Conservation (phyloP, 2,797 vertebrate species). For the Gymnoscopelus braueri region DNA sequence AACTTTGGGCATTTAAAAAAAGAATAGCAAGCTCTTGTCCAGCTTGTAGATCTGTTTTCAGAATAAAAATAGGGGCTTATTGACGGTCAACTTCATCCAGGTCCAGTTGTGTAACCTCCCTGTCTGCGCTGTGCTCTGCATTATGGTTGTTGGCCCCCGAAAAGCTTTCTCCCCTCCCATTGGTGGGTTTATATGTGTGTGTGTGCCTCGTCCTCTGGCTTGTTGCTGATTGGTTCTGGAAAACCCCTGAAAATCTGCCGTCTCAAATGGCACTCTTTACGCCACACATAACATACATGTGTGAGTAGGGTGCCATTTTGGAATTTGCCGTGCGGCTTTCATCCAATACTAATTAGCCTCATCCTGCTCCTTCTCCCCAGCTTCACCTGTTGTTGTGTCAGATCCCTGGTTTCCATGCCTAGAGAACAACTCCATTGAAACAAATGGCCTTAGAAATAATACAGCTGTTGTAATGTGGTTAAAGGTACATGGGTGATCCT, state of each 20-base stretch:
- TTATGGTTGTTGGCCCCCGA: constrained; percentile 37
- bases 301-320: constrained; percentile 34
- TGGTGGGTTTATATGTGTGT: constrained; percentile 19
- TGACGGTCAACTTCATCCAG: constrained; percentile 61
- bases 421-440: too few relatives aligned
- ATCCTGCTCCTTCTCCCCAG: not conserved
- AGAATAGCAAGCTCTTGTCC: too few relatives aligned
- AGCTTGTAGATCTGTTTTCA: too few relatives aligned
- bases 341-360: constrained; percentile 57
- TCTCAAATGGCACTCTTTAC: constrained; percentile 37
- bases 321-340: constrained; percentile 35
- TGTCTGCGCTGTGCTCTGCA: constrained; percentile 59
- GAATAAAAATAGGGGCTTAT: too few relatives aligned
- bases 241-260: constrained; percentile 17
- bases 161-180: constrained; percentile 43
- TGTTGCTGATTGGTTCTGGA: constrained; percentile 58
- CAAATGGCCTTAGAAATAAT: too few relatives aligned
- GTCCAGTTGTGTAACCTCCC: constrained; percentile 44
- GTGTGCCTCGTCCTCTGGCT: constrained; percentile 47
- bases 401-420: too few relatives aligned
- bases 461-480: too few relatives aligned
- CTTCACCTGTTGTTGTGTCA: not conserved
- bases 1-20: too few relatives aligned
- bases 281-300: not conserved
- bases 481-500: too few relatives aligned